Evolutionary conservation across 2,113 vertebrate species (phyloP).

Genomic region (Rhinopithecus roxellana): DNA sequence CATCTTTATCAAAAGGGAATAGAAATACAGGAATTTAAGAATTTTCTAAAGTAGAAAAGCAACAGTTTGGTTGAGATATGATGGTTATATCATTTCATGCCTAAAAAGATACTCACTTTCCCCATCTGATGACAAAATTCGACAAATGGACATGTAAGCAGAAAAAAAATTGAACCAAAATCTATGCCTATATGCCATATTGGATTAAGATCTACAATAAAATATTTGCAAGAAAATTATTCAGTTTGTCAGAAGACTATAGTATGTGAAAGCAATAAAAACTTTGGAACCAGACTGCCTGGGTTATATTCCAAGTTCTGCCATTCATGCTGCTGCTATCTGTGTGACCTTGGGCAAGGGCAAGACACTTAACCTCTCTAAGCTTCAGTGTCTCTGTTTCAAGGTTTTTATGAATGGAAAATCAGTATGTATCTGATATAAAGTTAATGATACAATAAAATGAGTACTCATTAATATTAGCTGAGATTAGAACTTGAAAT

Average conservation of each 20-base stretch:
- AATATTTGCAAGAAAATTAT: neutral
- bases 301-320: neutral
- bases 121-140: neutral
- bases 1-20: neutral
- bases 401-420: neutral
- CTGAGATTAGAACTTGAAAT: neutral
- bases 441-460: neutral
- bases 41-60: neutral
- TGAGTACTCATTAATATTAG: neutral
- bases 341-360: neutral
- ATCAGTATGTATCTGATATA: neutral
- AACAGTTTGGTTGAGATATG: neutral
- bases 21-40: neutral
- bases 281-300: neutral
- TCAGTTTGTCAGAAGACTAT: neutral
- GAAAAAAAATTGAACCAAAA: neutral
- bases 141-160: neutral
- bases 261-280: neutral
- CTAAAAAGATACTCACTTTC: neutral
- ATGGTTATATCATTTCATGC: neutral
- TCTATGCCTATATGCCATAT: neutral
- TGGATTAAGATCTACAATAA: neutral
- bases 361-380: neutral
- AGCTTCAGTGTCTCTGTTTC: neutral
- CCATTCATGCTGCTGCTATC: neutral